phyloP scores from a whole-genome alignment of 2,797 vertebrate species.

The Pseudopleuronectes americanus region DNA sequence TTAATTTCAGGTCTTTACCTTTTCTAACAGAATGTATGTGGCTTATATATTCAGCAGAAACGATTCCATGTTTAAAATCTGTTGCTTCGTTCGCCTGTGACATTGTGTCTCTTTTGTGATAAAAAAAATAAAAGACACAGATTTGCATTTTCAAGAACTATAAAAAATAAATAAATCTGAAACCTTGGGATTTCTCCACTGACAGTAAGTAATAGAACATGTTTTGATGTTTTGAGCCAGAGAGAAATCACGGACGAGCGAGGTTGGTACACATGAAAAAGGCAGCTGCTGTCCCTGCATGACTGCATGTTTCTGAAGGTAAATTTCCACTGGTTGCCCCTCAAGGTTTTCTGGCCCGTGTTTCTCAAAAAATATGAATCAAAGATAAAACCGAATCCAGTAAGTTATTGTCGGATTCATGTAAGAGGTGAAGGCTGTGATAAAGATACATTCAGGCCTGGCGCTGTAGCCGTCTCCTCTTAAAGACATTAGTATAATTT shows the following conservation, averaged over 20 bases:
- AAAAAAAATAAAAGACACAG: background rate
- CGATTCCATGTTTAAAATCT: background rate
- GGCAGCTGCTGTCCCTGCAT: background rate
- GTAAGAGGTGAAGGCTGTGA: slow-evolving; percentile 14
- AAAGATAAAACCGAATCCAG: background rate
- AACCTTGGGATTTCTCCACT: background rate
- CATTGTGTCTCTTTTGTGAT: background rate
- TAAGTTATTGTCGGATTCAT: background rate
- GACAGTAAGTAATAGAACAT: background rate
- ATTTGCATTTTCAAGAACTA: background rate
- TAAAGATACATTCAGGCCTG: slow-evolving; percentile 25
- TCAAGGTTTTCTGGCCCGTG: background rate
- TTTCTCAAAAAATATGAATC: slow-evolving; percentile 10
- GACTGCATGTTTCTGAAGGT: slow-evolving; percentile 13
- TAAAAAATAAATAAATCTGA: background rate
- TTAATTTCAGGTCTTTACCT: too few relatives aligned
- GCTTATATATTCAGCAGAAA: background rate
- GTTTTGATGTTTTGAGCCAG: background rate
- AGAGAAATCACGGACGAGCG: background rate
- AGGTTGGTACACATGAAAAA: background rate
- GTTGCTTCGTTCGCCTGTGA: background rate
- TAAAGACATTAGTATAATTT: slow-evolving; percentile 57
- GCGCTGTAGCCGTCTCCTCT: slow-evolving; percentile 11
- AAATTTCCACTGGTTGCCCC: slow-evolving; percentile 13
- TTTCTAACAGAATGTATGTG: background rate